Percentiles rank a stretch among this genome's conserved stretches.
These are phyloP conservation scores for Phaedon cochleariae DNA, from an alignment of 2,888 invertebrate genomes.

Conservation along the genomic window DNA sequence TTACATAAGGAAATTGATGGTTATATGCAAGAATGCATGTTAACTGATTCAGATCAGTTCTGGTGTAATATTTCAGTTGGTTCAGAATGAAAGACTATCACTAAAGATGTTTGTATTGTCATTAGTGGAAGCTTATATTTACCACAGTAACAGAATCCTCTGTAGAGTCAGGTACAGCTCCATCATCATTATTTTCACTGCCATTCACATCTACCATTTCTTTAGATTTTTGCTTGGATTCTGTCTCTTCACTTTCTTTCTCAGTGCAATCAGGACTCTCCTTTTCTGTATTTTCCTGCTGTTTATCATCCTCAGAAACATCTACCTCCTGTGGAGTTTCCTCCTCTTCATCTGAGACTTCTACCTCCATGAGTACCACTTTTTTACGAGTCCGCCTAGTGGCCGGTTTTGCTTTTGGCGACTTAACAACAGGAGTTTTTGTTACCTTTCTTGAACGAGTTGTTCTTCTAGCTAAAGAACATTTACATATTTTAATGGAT, in stretches of 20 bases:
- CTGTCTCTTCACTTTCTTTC: slow-evolving; percentile 37
- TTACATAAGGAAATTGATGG: too few species aligned
- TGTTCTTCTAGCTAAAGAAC: slow-evolving; percentile 60
- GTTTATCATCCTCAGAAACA: slow-evolving; percentile 24
- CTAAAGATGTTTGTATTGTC: too few species aligned
- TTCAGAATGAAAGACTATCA: too few species aligned
- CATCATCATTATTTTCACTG: not conserved
- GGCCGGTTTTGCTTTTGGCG: slow-evolving; percentile 47
- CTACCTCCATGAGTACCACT: slow-evolving; percentile 62
- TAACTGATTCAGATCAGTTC: too few species aligned
- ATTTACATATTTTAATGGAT: not conserved
- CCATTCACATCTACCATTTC: slow-evolving; percentile 18
- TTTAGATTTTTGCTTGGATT: slow-evolving; percentile 1
- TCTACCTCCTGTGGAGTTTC: slow-evolving; percentile 31
- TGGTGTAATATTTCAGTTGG: too few species aligned
- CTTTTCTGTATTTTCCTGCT: slow-evolving; percentile 20
- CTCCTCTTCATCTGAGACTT: slow-evolving; percentile 62
- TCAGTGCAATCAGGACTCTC: slow-evolving; percentile 26
- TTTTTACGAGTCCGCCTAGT: slow-evolving; percentile 60
- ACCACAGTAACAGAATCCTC: slow-evolving; percentile 24
- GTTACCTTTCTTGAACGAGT: slow-evolving; percentile 68
- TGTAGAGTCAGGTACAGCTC: slow-evolving; percentile 9
- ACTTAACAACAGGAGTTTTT: slow-evolving; percentile 46
- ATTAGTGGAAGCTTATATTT: slow-evolving; percentile 11
- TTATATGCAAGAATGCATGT: too few species aligned